Evolutionary conservation across 2,888 invertebrate genomes (phyloP).

Genomic region (Heliconius aoede): DNA sequence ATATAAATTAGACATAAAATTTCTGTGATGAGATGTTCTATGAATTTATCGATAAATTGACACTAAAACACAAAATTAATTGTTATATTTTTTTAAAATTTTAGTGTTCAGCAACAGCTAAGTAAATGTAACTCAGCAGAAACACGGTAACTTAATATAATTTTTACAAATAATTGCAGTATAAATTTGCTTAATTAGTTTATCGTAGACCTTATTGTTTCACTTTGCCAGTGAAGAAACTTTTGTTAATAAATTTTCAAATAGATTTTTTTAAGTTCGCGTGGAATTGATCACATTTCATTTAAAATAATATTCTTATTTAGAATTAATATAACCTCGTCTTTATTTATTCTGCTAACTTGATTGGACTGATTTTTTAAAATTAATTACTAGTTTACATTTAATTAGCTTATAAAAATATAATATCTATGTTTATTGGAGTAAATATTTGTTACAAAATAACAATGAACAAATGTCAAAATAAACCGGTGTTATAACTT

Average conservation of each 20-base stretch:
- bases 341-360: background rate
- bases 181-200: background rate
- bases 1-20: background rate
- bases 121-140: no score
- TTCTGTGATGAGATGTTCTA: background rate
- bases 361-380: background rate
- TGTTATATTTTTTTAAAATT: no score
- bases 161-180: background rate
- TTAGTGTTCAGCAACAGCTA: background rate
- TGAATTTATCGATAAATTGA: background rate
- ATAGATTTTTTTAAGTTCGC: background rate
- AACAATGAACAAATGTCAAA: no score
- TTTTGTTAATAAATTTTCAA: background rate
- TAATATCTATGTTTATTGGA: background rate
- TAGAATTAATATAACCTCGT: background rate
- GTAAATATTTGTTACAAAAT: background rate
- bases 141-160: no score
- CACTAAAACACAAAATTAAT: background rate
- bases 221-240: background rate
- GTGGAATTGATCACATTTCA: background rate
- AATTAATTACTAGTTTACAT: no score
- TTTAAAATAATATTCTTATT: background rate
- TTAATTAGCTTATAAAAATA: no score
- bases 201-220: background rate
- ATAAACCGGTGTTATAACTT: no score